phyloP scores from a whole-genome alignment of 2,113 vertebrate species.

The Odobenus rosmarus region DNA sequence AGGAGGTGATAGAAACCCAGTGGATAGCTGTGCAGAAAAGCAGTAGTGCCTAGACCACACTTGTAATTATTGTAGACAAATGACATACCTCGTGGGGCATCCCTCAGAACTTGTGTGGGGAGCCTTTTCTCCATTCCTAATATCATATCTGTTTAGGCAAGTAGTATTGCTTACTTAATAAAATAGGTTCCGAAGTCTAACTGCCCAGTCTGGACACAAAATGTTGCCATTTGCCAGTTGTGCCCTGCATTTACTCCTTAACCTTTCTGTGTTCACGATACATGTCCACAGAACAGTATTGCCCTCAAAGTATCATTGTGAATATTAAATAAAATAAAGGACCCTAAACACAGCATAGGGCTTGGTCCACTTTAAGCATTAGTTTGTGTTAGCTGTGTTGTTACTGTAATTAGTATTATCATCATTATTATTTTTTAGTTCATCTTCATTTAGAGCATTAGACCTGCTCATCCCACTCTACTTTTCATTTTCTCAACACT shows the following conservation, averaged over 20 bases:
- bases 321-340: background rate
- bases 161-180: background rate
- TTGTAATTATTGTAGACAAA: background rate
- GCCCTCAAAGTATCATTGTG: background rate
- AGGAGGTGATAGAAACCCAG: background rate
- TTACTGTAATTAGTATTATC: background rate
- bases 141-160: background rate
- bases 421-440: background rate
- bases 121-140: background rate
- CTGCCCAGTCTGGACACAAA: background rate
- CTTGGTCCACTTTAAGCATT: background rate
- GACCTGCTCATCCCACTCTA: background rate
- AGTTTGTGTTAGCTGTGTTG: background rate
- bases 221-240: background rate
- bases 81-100: accelerated
- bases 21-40: background rate
- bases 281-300: background rate
- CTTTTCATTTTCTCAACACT: background rate
- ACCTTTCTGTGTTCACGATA: background rate
- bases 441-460: background rate
- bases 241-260: background rate
- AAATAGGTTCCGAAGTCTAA: background rate
- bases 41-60: background rate
- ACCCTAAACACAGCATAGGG: background rate
- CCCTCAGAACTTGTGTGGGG: background rate